phyloP scores from a whole-genome alignment of 2,113 vertebrate genomes.

The Xyliphius kryptos region DNA sequence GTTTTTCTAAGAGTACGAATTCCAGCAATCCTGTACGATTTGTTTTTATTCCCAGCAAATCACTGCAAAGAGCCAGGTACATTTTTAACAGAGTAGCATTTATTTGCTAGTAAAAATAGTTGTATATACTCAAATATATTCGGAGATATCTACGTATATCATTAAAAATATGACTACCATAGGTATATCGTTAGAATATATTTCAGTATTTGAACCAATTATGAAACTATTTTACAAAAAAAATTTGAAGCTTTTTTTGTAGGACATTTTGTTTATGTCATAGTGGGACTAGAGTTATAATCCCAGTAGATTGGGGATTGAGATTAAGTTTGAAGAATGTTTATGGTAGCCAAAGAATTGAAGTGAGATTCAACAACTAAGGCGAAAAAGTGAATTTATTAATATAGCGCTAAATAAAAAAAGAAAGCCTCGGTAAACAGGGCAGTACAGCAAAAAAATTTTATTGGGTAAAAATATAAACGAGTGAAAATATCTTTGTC shows the following conservation, averaged over 20 bases:
- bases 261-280: constrained; percentile 33
- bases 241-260: constrained; percentile 30
- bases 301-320: constrained; percentile 42
- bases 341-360: constrained; percentile 63
- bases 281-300: no score
- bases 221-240: constrained; percentile 43
- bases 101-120: constrained; percentile 48
- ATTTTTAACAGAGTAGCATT: constrained; percentile 46
- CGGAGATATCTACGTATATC: constrained; percentile 48
- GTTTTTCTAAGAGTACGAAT: no score
- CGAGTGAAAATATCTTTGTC: no score
- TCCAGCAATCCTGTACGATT: no score
- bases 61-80: constrained; percentile 42
- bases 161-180: constrained; percentile 48
- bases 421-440: no score
- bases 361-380: constrained; percentile 24
- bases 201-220: constrained; percentile 54
- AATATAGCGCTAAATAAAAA: constrained; percentile 25
- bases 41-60: constrained; percentile 7
- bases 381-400: no score
- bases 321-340: constrained; percentile 44
- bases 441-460: no score
- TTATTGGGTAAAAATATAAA: no score
- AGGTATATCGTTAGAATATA: constrained; percentile 55
- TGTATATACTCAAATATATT: constrained; percentile 48